Evolutionary conservation across 2,113 vertebrate species (phyloP).

Genomic region (Myotis davidii): DNA sequence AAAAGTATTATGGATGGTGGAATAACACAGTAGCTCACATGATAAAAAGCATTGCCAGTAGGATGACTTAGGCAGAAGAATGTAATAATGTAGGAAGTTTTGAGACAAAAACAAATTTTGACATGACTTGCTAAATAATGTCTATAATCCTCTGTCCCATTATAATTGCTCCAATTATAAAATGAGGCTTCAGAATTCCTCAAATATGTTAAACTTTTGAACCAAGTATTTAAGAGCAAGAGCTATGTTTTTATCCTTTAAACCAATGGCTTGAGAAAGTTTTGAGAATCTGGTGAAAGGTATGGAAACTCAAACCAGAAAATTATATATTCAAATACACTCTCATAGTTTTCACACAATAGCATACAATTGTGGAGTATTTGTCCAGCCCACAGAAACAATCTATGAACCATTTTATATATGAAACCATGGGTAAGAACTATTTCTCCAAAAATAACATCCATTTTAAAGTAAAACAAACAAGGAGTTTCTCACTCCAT

Average conservation of each 20-base stretch:
- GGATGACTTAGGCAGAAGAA: not conserved
- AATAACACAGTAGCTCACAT: not conserved
- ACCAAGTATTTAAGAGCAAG: slow-evolving; percentile 36
- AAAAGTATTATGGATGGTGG: not conserved
- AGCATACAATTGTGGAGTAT: not conserved
- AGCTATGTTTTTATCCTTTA: not conserved
- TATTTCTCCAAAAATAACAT: not conserved
- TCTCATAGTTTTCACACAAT: not conserved
- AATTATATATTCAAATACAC: slow-evolving; percentile 22
- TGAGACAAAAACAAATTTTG: slow-evolving; percentile 51
- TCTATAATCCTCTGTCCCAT: slow-evolving; percentile 47
- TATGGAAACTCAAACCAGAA: slow-evolving; percentile 1
- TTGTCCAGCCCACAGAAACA: not conserved
- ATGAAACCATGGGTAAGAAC: not conserved
- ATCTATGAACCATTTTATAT: not conserved
- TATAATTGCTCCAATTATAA: slow-evolving; percentile 51
- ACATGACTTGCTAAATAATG: slow-evolving; percentile 38
- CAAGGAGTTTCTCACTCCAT: not conserved
- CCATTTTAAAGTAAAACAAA: not conserved
- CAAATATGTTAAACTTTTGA: slow-evolving; percentile 36
- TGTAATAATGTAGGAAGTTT: not conserved
- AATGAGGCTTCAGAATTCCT: slow-evolving; percentile 36
- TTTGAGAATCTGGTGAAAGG: slow-evolving; percentile 46
- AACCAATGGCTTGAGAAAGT: slow-evolving; percentile 33
- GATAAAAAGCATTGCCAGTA: not conserved